Evolutionary conservation across 2,113 vertebrate genomes (phyloP).

Genomic region (Garra rufa): DNA sequence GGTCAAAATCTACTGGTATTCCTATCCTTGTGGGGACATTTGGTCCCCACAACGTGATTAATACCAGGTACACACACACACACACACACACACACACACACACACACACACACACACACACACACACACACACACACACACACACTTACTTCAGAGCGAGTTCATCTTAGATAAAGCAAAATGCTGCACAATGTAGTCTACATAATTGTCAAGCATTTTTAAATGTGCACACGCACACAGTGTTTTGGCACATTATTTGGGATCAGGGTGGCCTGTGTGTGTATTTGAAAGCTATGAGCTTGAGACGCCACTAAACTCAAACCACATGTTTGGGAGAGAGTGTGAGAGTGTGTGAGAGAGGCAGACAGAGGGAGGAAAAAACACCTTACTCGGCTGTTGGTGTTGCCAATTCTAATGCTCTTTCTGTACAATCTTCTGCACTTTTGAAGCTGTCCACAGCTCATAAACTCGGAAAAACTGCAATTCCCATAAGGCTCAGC

Average conservation of each 20-base stretch:
- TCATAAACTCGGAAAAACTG: constrained; percentile 47
- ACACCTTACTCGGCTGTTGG: constrained; percentile 32
- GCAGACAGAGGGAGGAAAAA: constrained; percentile 24
- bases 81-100: no score
- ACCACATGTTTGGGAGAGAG: constrained; percentile 34
- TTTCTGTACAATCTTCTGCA: constrained; percentile 21
- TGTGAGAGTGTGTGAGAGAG: constrained; percentile 20
- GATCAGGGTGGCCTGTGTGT: constrained; percentile 33
- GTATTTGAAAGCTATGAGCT: constrained; percentile 11
- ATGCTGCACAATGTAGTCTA: not conserved
- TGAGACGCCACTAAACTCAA: constrained; percentile 50
- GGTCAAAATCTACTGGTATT: no score
- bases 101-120: no score
- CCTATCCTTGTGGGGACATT: no score
- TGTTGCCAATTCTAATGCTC: constrained; percentile 31
- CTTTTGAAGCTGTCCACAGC: constrained; percentile 44
- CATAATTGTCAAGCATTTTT: constrained; percentile 23
- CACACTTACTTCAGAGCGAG: constrained; percentile 20
- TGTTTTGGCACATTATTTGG: constrained; percentile 17
- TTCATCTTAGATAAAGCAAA: constrained; percentile 30
- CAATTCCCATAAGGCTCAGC: constrained; percentile 47
- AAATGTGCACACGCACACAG: constrained; percentile 28
- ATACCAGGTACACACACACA: no score
- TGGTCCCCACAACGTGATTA: no score
- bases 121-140: no score